Evolutionary conservation across 2,888 invertebrate genomes (phyloP), one percentile per base, ranked within the genome.

Genomic region (Drosophila birchii): DNA sequence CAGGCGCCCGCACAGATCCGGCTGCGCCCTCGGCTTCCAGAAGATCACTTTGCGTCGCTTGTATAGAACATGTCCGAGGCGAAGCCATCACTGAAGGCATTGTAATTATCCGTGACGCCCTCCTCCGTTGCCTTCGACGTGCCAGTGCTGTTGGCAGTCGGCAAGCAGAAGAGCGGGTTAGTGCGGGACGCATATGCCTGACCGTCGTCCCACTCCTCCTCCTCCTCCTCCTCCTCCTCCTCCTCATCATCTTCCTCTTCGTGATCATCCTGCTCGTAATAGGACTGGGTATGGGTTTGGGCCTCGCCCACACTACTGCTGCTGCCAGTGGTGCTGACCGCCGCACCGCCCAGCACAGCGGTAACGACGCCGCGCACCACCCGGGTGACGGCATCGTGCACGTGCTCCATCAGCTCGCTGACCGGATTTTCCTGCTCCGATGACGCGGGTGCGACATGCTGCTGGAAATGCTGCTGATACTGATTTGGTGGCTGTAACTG

Each of bases 71-170:
- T 16, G 3, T 64, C 63, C 20, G 64, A 72, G 26, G 78, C 57
- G 23, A 85, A 88, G 34, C 85, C 78, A 32, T 84, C 85, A 12
- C 73, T 72, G 20, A 86, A 72, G 38, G 60, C 56, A n/a, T 72
- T 78, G 49, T 41, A 63, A 12, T 38, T 63, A 14, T 18, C 51
- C n/a, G 6, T 14, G 1, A 29, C 14, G 8, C 5, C 32, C 12
- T 39, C 20, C 39, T 44, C 20, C 43, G 34, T n/a, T 1, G 34
- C 11, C 20, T 61, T 39, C 18, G 26, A 29, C n/a, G 43, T 26
- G 5, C 47, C 26, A 3, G 14, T 39, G 16, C 18, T 36, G 8
- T 41, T 32, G 8, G 23, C 36, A 8, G 59, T 39, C n/a, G 80
- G 66, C 14, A 63, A 79, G 49, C 79, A 88, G 36, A 64, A 57